phyloP scores from a whole-genome alignment of 1,140 invertebrate species.

The Notospermus geniculatus region DNA sequence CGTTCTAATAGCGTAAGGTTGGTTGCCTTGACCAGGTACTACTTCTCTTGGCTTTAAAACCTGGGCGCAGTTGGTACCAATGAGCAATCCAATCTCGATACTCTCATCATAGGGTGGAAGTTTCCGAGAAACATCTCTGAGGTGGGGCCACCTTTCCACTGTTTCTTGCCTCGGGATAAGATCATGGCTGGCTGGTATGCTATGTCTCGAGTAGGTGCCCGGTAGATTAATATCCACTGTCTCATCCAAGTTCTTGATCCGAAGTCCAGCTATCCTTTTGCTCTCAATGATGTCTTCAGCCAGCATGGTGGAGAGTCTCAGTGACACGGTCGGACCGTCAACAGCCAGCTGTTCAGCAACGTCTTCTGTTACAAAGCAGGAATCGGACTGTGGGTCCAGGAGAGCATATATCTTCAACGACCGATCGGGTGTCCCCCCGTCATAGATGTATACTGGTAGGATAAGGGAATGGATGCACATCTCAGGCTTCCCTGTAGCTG shows the following conservation, averaged over 20 bases:
- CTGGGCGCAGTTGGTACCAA: constrained; percentile 18
- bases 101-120: neutral
- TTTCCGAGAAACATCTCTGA: constrained; percentile 5
- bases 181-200: constrained; percentile 23
- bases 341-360: constrained; percentile 11
- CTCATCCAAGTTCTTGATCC: constrained; percentile 10
- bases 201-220: constrained; percentile 12
- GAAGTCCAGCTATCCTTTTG: constrained; percentile 14
- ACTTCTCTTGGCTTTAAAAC: constrained; percentile 19
- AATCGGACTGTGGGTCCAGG: constrained; percentile 25
- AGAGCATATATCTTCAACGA: constrained; percentile 19
- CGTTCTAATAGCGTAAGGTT: constrained; percentile 18
- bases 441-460: neutral
- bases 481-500: neutral
- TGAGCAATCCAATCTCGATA: constrained; percentile 20
- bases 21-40: constrained; percentile 6
- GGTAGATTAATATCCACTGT: constrained; percentile 6
- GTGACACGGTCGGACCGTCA: constrained; percentile 9
- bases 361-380: constrained; percentile 19
- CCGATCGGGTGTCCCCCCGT: neutral
- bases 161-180: constrained; percentile 18
- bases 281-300: constrained; percentile 17
- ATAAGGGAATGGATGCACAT: neutral
- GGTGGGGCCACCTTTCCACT: constrained; percentile 13
- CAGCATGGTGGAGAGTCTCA: constrained; percentile 17